phyloP scores from a whole-genome alignment of 1,140 invertebrate species.

The Paraescarpia echinospica region DNA sequence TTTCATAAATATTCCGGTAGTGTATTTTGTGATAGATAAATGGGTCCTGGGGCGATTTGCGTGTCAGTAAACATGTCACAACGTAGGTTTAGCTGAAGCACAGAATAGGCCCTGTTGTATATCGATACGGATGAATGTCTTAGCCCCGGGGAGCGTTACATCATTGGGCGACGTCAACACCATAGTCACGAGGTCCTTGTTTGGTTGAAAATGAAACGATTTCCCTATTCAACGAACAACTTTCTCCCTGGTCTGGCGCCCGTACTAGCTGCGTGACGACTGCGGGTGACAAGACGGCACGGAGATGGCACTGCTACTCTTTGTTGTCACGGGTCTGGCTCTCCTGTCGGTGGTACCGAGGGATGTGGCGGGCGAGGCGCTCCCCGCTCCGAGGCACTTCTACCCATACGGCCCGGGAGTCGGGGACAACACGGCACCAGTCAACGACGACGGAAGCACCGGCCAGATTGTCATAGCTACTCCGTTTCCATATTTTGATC shows the following conservation, averaged over 20 bases:
- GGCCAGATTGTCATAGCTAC: not conserved
- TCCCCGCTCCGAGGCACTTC: not conserved
- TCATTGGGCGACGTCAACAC: not conserved
- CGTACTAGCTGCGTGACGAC: not conserved
- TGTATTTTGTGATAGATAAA: no score
- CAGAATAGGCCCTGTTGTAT: no score
- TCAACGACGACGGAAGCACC: conserved; percentile 13
- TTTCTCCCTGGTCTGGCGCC: not conserved
- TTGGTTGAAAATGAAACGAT: not conserved
- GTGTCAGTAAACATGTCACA: no score
- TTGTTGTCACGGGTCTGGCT: not conserved
- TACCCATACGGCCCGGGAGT: conserved; percentile 2
- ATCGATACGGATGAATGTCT: not conserved
- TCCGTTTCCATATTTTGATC: not conserved
- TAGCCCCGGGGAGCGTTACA: not conserved
- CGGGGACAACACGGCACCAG: conserved; percentile 1
- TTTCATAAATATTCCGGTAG: no score
- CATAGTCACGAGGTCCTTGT: not conserved
- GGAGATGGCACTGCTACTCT: not conserved
- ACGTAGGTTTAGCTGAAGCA: no score
- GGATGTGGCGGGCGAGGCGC: not conserved
- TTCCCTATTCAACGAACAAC: not conserved
- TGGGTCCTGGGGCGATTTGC: no score
- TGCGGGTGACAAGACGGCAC: not conserved
- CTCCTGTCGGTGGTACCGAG: not conserved